Evolutionary conservation across 2,888 invertebrate genomes (phyloP).

Genomic region (Craniophora ligustri): DNA sequence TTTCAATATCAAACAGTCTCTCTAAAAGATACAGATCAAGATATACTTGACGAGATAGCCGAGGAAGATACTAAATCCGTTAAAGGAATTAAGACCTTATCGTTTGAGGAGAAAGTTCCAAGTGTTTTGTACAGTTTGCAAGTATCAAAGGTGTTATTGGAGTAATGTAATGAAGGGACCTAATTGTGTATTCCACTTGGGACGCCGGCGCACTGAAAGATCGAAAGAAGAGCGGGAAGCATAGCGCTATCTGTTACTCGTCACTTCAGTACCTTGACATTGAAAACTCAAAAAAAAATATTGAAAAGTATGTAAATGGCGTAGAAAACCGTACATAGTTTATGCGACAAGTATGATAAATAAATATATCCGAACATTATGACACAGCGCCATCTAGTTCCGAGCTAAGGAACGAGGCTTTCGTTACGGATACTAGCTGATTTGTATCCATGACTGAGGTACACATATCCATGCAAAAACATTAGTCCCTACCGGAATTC

Average conservation of each 20-base stretch:
- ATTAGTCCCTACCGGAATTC: too few relatives aligned
- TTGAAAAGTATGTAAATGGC: too few relatives aligned
- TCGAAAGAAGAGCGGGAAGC: constrained; percentile 74
- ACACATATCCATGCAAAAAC: too few relatives aligned
- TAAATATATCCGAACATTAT: too few relatives aligned
- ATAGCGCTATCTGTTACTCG: constrained; percentile 62
- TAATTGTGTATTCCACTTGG: constrained; percentile 86
- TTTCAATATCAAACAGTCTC: constrained; percentile 80
- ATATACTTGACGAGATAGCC: constrained; percentile 63
- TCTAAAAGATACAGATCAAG: constrained; percentile 61
- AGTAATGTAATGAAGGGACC: constrained; percentile 87
- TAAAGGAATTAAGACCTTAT: constrained; percentile 48
- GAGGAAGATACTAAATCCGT: constrained; percentile 57
- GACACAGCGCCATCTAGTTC: too few relatives aligned
- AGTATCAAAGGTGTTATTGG: constrained; percentile 84
- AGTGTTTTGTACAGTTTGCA: constrained; percentile 31
- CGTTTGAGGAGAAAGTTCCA: constrained; percentile 32
- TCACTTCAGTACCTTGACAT: constrained; percentile 53
- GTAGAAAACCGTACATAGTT: too few relatives aligned
- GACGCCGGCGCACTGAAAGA: constrained; percentile 73
- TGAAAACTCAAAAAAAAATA: constrained; percentile 33
- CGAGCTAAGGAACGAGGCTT: too few relatives aligned
- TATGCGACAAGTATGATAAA: too few relatives aligned
- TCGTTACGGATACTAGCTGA: too few relatives aligned
- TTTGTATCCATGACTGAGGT: too few relatives aligned